These are phyloP conservation scores for Rattus rattus DNA, from an alignment of 2,113 vertebrate species.

Conservation along the genomic window DNA sequence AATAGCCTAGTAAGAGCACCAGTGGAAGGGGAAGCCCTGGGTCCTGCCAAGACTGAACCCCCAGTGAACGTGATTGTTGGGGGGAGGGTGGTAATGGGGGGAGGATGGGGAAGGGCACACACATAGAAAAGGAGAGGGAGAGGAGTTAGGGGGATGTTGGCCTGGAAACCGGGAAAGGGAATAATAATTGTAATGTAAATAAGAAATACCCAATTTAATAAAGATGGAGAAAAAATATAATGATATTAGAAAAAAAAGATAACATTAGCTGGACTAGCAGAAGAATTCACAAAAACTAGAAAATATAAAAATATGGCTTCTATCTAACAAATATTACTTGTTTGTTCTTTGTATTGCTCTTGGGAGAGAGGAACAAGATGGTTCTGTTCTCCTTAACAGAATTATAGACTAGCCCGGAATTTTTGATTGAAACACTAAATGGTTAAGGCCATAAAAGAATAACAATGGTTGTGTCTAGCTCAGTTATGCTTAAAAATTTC, in stretches of 20 bases:
- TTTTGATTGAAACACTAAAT: neutral
- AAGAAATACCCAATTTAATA: no score
- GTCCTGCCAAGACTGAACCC: no score
- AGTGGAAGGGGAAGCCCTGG: no score
- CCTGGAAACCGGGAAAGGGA: no score
- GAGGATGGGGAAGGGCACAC: no score
- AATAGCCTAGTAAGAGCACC: no score
- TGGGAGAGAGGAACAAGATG: neutral
- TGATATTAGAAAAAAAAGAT: neutral
- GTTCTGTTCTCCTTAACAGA: neutral
- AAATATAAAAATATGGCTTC: neutral
- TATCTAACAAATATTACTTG: slow-evolving; percentile 3
- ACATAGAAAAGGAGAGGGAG: no score
- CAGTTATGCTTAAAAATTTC: neutral
- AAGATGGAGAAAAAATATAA: no score
- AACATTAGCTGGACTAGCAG: neutral
- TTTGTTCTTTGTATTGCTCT: neutral
- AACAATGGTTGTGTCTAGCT: neutral
- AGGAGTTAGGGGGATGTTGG: no score
- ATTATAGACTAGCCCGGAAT: neutral
- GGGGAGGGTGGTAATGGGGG: no score
- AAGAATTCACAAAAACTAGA: slow-evolving; percentile 22
- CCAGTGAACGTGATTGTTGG: no score
- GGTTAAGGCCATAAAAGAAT: neutral
- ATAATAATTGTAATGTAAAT: no score